Percentiles rank a stretch among this genome's conserved stretches.
These are phyloP conservation scores for Cryptops parisi DNA, from an alignment of 2,888 invertebrate genomes.

Conservation along the genomic window DNA sequence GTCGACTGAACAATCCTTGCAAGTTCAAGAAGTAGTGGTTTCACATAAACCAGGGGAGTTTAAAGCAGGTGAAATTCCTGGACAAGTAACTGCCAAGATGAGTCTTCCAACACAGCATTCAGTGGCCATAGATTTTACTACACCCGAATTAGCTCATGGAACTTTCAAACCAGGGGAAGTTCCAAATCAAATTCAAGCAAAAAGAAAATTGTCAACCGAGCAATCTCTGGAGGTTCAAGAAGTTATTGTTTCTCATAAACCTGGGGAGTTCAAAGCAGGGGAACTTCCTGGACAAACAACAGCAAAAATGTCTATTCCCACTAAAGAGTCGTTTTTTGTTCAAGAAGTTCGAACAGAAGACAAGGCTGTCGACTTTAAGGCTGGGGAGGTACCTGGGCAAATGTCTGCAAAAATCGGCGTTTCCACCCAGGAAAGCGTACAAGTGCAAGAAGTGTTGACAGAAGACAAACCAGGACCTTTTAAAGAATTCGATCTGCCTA, in stretches of 20 bases:
- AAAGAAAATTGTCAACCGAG: constrained; percentile 10
- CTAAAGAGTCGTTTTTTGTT: constrained; percentile 11
- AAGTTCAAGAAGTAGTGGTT: constrained; percentile 20
- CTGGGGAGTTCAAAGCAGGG: constrained; percentile 38
- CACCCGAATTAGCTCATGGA: constrained; percentile 9
- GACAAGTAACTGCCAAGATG: constrained; percentile 7
- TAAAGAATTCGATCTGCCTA: constrained; percentile 8
- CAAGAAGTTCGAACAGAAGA: constrained; percentile 8
- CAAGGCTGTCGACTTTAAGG: constrained; percentile 1
- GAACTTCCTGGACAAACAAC: constrained; percentile 12
- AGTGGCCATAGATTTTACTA: constrained; percentile 17
- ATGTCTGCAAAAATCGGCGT: constrained; percentile 15
- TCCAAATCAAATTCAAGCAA: constrained; percentile 14
- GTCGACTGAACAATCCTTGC: constrained; percentile 21
- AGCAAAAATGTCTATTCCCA: neutral
- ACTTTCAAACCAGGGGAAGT: constrained; percentile 12
- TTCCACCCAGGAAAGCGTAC: constrained; percentile 17
- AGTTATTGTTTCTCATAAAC: constrained; percentile 22
- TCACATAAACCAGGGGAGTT: constrained; percentile 17
- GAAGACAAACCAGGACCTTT: constrained; percentile 4
- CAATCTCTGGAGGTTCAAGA: constrained; percentile 13
- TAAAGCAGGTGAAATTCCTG: constrained; percentile 10
- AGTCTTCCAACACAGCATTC: constrained; percentile 18
- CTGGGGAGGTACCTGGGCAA: constrained; percentile 13
- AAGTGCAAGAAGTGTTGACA: constrained; percentile 18